Evolutionary conservation across 2,888 invertebrate species (phyloP).

Genomic region (Xanthorhoe spadicearia): DNA sequence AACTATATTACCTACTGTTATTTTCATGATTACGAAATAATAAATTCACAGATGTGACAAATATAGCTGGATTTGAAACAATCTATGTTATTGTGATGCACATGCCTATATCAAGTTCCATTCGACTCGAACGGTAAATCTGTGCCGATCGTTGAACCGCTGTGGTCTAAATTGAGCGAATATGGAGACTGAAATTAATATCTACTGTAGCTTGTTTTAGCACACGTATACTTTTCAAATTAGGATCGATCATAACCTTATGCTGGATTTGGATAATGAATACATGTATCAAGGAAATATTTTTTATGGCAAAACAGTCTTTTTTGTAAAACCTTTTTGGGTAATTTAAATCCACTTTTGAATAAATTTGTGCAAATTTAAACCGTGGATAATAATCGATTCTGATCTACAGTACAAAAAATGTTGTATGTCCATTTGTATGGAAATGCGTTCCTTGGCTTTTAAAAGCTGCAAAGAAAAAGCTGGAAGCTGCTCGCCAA

Average conservation of each 20-base stretch:
- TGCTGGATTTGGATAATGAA: background rate
- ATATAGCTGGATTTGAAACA: background rate
- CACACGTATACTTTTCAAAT: background rate
- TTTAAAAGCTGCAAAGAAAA: constrained; percentile 54
- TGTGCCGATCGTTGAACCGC: background rate
- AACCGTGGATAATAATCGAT: background rate
- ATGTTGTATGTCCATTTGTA: background rate
- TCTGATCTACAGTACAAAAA: background rate
- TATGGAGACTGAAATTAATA: background rate
- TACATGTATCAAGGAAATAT: background rate
- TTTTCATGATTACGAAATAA: too few relatives aligned
- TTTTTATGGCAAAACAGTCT: background rate
- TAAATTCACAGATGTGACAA: background rate
- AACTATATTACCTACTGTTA: too few relatives aligned
- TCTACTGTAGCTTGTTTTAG: background rate
- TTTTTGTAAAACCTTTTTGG: background rate
- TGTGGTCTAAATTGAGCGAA: constrained; percentile 3
- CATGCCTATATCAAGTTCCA: background rate
- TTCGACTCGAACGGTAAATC: background rate
- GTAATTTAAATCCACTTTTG: too few relatives aligned
- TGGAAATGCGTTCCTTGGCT: constrained; percentile 33
- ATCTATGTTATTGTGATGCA: background rate
- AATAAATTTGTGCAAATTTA: background rate
- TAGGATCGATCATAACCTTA: background rate
- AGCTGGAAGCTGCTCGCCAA: constrained; percentile 63